Evolutionary conservation across 2,113 vertebrate genomes (phyloP).

Genomic region (Aphyosemion australe): DNA sequence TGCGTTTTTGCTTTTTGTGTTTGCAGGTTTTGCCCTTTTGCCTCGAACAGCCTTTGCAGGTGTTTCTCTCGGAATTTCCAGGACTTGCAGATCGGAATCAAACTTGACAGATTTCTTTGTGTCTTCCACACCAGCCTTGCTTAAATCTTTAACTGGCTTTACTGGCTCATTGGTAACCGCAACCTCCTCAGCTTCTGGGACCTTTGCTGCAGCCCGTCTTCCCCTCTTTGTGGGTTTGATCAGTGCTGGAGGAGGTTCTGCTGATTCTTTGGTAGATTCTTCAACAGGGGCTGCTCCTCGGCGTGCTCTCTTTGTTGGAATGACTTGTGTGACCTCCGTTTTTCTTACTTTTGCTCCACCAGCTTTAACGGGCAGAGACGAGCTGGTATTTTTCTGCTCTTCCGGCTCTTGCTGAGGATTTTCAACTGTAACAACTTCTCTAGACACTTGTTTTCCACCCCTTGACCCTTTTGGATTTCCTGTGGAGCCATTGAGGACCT

Average conservation of each 20-base stretch:
- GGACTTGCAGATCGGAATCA: conserved; percentile 37
- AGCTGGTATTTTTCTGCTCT: conserved; percentile 7
- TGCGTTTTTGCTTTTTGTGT: conserved; percentile 13
- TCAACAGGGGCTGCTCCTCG: conserved; percentile 30
- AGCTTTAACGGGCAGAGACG: conserved; percentile 23
- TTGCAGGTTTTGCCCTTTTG: conserved; percentile 39
- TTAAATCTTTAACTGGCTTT: conserved; percentile 2
- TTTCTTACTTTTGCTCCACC: conserved; percentile 38
- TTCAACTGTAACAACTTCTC: conserved; percentile 11
- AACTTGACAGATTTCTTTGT: conserved; percentile 55
- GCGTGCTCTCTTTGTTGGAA: conserved; percentile 53
- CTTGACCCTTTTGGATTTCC: conserved; percentile 50
- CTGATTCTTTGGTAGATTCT: too few relatives aligned
- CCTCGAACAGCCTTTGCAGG: conserved; percentile 41
- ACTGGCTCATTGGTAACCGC: neutral
- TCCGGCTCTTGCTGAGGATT: conserved; percentile 3
- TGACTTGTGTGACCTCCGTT: neutral
- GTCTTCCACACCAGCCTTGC: conserved; percentile 4
- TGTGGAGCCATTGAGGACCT: neutral
- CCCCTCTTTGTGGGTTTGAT: conserved; percentile 40
- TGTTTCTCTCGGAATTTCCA: conserved; percentile 28
- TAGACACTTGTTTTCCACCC: conserved; percentile 7
- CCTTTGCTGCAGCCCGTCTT: conserved; percentile 33
- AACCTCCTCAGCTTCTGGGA: neutral
- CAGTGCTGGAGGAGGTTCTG: conserved; percentile 3